Base-by-base conservation (phyloP, 2,888 invertebrate species). In the Lithophane socia region DNA sequence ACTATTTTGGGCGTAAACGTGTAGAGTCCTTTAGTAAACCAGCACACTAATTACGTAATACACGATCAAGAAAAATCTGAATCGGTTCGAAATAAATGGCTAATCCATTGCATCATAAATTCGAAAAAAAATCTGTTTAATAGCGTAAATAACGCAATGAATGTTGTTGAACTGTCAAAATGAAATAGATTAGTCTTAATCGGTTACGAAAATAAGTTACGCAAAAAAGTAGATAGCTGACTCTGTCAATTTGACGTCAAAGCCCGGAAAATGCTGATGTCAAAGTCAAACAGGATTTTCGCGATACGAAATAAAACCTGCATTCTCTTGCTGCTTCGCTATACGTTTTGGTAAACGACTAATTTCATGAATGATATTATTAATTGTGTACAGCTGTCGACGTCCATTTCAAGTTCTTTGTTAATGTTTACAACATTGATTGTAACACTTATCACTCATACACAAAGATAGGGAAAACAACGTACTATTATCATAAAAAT, bases 361-460 rank as follows among this genome's bases (percentile, higher is more conserved):
- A 24, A 44, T 29, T 69, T 18, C 2, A 63, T 47, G 3, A 63
- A 29, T 49, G 13, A 29, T 24, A 29, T 21, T 72, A 56, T 73
- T 58, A 37, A 37, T 80, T 80, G 24, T 21, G 42, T 9, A 9
- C 4, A 21, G 4, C 44, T 52, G 37, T 49, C 29, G 18, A 60
- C 16, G 13, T 21, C 0, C 12, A 81, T 80, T 72, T 64, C 67
- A 83, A 83, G 83, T 79, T 79, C 74, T 69, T 73, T 83, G 65
- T 60, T 74, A 84, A 79, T 74, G 56, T 65, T 54, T 44, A 56
- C 42, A 61, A 21, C 44, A 69, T 24, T 71, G 61, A 80, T 74
- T 75, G 42, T n/a, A 12, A n/a, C 21, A 56, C 13, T 80, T 82
- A 84, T 84, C 80, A 63, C 13, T 52, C 52, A 67, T 77, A 63